Evolutionary conservation across 1,140 invertebrate species (phyloP).

Genomic region (Diploscapter pachys): DNA sequence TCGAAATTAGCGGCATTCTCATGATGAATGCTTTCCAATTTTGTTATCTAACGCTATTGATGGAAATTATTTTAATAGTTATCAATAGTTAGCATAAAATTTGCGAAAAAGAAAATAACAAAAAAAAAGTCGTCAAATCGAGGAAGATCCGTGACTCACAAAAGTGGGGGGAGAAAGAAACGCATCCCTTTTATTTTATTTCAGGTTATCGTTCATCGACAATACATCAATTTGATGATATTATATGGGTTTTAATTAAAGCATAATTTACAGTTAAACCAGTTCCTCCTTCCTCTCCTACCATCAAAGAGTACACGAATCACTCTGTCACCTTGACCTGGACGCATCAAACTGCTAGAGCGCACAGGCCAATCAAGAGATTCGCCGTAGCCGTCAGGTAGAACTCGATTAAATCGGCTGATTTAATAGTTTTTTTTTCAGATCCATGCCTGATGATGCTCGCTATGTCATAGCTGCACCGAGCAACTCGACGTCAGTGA

Average conservation of each 20-base stretch:
- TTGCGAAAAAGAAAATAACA: too few species aligned
- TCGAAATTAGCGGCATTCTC: too few species aligned
- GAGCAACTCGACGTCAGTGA: slow-evolving; percentile 30
- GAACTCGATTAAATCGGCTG: neutral
- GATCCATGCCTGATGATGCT: slow-evolving; percentile 4
- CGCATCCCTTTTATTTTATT: too few species aligned
- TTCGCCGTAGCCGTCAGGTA: slow-evolving; percentile 49
- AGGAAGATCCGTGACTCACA: too few species aligned
- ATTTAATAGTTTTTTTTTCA: neutral
- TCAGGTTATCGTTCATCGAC: too few species aligned
- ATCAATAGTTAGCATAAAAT: too few species aligned
- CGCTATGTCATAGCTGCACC: slow-evolving; percentile 32
- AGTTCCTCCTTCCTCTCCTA: slow-evolving; percentile 44
- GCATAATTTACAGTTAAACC: slow-evolving; percentile 45
- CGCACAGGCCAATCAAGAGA: slow-evolving; percentile 49
- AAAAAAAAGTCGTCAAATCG: too few species aligned
- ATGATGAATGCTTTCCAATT: too few species aligned
- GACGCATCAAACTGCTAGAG: slow-evolving; percentile 49
- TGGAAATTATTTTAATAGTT: too few species aligned
- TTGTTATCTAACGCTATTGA: too few species aligned
- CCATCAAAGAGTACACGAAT: slow-evolving; percentile 45
- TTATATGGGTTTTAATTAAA: slow-evolving; percentile 14
- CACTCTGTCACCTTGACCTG: slow-evolving; percentile 46
- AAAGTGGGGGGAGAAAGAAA: too few species aligned
- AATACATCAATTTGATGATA: too few species aligned